Evolutionary conservation across 2,888 invertebrate genomes (phyloP).

Genomic region (Pachycephus smyrnensis): DNA sequence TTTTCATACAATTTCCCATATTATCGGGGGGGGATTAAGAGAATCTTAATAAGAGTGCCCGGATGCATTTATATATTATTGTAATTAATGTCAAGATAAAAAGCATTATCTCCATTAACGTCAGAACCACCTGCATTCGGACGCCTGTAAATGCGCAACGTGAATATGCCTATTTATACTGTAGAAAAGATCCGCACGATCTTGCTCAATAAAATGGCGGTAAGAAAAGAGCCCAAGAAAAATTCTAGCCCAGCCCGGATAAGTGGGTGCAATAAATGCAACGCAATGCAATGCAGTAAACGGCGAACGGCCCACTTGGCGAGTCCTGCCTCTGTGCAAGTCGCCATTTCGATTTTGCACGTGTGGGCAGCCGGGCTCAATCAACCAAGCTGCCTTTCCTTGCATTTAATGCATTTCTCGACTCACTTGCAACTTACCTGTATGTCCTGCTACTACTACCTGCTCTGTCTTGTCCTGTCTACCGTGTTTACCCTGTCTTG

Average conservation of each 20-base stretch:
- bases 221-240: neutral
- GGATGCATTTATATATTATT: neutral
- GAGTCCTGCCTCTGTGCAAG: neutral
- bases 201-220: neutral
- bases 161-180: neutral
- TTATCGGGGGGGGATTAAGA: neutral
- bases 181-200: neutral
- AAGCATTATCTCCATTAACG: neutral
- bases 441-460: neutral
- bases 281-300: neutral
- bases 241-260: neutral
- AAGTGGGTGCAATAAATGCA: constrained; percentile 5
- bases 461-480: neutral
- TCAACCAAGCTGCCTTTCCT: constrained; percentile 23
- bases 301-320: constrained; percentile 8
- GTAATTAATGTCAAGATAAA: neutral
- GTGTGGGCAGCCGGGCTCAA: constrained; percentile 29
- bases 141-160: neutral
- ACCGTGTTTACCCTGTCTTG: neutral
- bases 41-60: neutral
- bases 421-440: neutral
- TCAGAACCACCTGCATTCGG: neutral
- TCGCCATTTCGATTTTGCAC: neutral
- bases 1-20: too few species aligned
- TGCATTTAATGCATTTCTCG: neutral